Percentiles rank a stretch among this genome's conserved stretches.
These are phyloP conservation scores for Drosophila repleta DNA, from an alignment of 1,140 invertebrate genomes.

Conservation along the genomic window DNA sequence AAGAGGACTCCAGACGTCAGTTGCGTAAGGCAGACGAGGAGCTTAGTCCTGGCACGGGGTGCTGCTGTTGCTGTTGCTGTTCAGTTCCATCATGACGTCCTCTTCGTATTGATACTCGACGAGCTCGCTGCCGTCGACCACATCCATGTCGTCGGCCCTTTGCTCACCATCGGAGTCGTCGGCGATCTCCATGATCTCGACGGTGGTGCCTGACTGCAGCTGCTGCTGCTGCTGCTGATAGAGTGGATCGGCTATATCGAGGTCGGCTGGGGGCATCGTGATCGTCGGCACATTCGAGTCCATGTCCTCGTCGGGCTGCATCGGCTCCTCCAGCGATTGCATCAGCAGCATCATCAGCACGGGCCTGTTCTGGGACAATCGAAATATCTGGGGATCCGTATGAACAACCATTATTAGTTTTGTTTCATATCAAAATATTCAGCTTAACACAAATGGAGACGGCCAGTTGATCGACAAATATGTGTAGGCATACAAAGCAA, in stretches of 20 bases:
- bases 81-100: not conserved
- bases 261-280: not conserved
- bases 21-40: not conserved
- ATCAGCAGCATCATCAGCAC: not conserved
- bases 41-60: not conserved
- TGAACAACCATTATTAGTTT: not conserved
- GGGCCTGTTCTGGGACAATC: not conserved
- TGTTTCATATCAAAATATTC: not conserved
- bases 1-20: no score
- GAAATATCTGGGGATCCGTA: not conserved
- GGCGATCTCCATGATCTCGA: slow-evolving; percentile 1
- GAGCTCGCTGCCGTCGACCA: not conserved
- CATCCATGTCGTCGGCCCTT: not conserved
- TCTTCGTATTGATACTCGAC: not conserved
- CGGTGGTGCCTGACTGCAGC: not conserved
- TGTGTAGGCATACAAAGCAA: no score
- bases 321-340: not conserved
- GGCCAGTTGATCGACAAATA: no score
- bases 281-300: not conserved
- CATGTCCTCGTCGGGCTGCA: not conserved
- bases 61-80: not conserved
- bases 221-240: not conserved
- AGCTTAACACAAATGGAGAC: no score
- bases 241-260: not conserved
- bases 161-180: not conserved